phyloP scores from a whole-genome alignment of 2,888 invertebrate species.

The Gandaritis pyraliata region DNA sequence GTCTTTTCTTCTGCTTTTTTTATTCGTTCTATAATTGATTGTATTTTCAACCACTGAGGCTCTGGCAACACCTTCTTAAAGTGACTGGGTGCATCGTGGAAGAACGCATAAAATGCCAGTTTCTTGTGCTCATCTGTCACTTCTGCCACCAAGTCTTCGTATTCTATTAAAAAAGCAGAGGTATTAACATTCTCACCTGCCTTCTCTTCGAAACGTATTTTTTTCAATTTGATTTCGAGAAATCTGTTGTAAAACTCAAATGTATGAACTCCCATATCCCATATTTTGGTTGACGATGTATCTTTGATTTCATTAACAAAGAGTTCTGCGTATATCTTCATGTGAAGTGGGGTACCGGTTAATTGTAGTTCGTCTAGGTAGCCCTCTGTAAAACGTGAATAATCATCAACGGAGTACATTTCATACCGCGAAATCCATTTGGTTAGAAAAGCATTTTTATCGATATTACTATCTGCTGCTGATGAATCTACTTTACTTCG shows the following conservation, averaged over 20 bases:
- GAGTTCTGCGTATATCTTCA: not conserved
- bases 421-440: no score
- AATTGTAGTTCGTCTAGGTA: not conserved
- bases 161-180: not conserved
- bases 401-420: no score
- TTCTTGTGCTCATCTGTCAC: slow-evolving; percentile 1
- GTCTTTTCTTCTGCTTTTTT: slow-evolving; percentile 2
- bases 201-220: not conserved
- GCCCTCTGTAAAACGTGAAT: no score
- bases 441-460: no score
- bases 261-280: slow-evolving; percentile 1
- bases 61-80: not conserved
- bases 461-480: no score
- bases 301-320: slow-evolving; percentile 3
- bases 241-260: not conserved
- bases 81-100: not conserved
- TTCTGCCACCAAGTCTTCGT: not conserved
- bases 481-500: no score
- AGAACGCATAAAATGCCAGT: slow-evolving; percentile 3
- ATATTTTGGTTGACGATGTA: not conserved
- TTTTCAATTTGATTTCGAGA: slow-evolving; percentile 7
- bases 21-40: not conserved
- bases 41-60: not conserved
- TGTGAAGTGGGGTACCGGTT: not conserved
- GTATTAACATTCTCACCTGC: not conserved